Evolutionary conservation across 2,888 invertebrate genomes (phyloP), one percentile per base, ranked within the genome.

Genomic region (Andrena flavipes): DNA sequence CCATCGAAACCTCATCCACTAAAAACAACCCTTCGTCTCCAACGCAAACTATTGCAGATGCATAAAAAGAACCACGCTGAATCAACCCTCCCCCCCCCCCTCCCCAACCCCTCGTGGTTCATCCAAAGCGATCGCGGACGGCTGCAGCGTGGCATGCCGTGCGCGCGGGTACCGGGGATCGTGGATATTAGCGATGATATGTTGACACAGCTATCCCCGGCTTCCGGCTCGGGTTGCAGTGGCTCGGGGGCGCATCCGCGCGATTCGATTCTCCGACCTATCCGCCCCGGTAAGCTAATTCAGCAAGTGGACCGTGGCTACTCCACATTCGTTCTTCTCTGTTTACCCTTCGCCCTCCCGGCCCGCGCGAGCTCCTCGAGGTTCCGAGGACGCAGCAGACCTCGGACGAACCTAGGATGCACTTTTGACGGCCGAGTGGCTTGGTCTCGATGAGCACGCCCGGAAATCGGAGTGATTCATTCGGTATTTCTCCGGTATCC

Each of bases 111-210:
- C 13, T 42, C 13, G 42, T 13, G 42, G 42, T 42, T 42, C 42
- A 42, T 42, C 42, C 42, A 42, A 42, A 42, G 42, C 42, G 42
- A 42, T 42, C 13, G 42, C 42, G 13, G 42, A 42, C 0, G 16
- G 16, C 13, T 4, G 42, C 42, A 26, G 56, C 20, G 20, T 26
- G 56, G 56, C 54, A 56, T 8, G 23, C 13, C 26, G 4, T 10
- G 54, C 26, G 63, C 56, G 35, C 42, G 16, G 42, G 16, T 16
- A 42, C 42, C 20, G 20, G 35, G 20, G 48, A 10, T 35, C 10
- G 33, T n/a, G 29, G 23, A 35, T 35, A 60, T 65, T 33, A 65
- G 13, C 49, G 23, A 48, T 33, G 71, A 80, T 76, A 76, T 54
- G 76, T 79, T 30, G 75, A 42, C n/a, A 20, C 56, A 10, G 48